Evolutionary conservation across 2,797 vertebrate genomes (phyloP), one percentile per base, ranked within the genome.

Genomic region (Malurus splendens): DNA sequence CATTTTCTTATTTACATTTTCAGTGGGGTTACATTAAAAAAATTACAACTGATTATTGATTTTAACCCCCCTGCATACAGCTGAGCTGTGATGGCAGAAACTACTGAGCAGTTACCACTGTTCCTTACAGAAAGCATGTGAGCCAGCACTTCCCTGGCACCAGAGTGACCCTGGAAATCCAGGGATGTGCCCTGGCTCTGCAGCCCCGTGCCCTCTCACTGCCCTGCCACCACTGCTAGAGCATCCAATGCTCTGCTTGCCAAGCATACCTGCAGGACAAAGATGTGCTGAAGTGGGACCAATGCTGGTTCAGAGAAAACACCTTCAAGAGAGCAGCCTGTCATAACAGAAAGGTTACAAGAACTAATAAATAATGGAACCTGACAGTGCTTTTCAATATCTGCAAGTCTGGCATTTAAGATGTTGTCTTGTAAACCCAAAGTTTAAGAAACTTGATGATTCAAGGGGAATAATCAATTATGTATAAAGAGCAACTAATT

Each of bases 41-140:
- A 78, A 3, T 19, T 10, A 30, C 45, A 84, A 16, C 4, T 3
- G 32, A 39, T 9, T 16, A 12, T 17, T 28, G 32, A 2, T 27
- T 39, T 81, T 33, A 17, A 27, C 25, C 45, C 24, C 32, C 19
- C 50, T 66, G 24, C 38, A 30, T 8, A 9, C 5, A 30, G 45
- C 2, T 51, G 27, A 81, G 36, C 28, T 30, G 24, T 20, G 2
- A 0, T 8, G 64, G 60, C 42, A 54, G 39, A 36, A 84, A 27
- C 12, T 4, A 4, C 42, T 19, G 60, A 23, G 41, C 44, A 85
- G 32, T 65, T 52, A 6, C 2, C 32, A 11, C 28, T 9, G 27
- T 10, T 78, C 28, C 39, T 67, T 32, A 28, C 55, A 72, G 33
- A 33, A 51, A 1, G 2, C 16, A 8, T 0, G 0, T n/a, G 10